phyloP scores from a whole-genome alignment of 2,888 invertebrate genomes.

The Brenthis daphne region DNA sequence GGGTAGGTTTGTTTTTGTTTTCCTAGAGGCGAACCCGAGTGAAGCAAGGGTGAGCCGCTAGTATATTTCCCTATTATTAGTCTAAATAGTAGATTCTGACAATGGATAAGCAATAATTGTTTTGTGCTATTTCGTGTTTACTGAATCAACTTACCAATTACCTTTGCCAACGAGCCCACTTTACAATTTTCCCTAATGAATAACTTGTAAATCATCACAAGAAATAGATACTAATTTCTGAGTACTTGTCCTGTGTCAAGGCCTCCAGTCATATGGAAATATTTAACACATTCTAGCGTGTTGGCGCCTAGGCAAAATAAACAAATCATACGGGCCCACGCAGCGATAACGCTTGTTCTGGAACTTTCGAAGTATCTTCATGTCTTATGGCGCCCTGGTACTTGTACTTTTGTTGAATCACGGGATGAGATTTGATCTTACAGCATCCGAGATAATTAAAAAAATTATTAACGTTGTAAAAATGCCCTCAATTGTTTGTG shows the following conservation, averaged over 20 bases:
- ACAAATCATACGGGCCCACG: slow-evolving; percentile 46
- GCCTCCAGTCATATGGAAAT: slow-evolving; percentile 42
- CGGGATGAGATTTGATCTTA: slow-evolving; percentile 11
- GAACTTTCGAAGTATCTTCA: slow-evolving; percentile 27
- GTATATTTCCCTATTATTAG: neutral
- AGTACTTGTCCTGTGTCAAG: slow-evolving; percentile 38
- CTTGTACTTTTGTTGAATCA: slow-evolving; percentile 20
- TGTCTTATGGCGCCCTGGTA: slow-evolving; percentile 32
- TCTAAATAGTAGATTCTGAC: neutral
- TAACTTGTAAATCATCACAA: slow-evolving; percentile 25
- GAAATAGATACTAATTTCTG: slow-evolving; percentile 33
- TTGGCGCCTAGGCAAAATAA: slow-evolving; percentile 68
- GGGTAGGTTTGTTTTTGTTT: too few relatives aligned
- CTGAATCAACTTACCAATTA: neutral
- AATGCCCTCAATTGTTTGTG: neutral
- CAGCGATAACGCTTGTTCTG: slow-evolving; percentile 27
- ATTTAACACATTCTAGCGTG: slow-evolving; percentile 44
- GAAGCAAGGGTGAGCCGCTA: too few relatives aligned
- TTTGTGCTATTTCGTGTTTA: neutral
- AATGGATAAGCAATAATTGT: neutral
- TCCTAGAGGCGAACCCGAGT: too few relatives aligned
- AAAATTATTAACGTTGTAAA: neutral
- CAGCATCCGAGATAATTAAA: slow-evolving; percentile 3
- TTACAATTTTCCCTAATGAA: slow-evolving; percentile 11
- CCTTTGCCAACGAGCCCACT: slow-evolving; percentile 30